Conservation (phyloP, 1,140 invertebrate species). For the Drosophila setifemur region DNA sequence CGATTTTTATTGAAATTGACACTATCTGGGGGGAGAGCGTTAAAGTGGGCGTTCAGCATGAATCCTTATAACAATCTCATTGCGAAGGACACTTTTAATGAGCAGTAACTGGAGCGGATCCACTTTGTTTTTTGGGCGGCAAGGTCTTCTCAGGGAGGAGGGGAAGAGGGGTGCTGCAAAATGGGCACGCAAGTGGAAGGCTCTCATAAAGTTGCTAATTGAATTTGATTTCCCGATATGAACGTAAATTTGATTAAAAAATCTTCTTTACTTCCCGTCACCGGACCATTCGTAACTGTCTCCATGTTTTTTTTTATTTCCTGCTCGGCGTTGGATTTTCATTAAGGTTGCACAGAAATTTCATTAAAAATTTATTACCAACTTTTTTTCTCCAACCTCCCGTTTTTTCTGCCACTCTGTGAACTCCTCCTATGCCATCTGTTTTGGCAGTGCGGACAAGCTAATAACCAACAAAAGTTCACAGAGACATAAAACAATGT, state of each 20-base stretch:
- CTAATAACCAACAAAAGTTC: constrained; percentile 70
- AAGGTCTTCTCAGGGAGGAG: background rate
- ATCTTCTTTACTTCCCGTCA: constrained; percentile 14
- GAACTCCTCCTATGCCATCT: constrained; percentile 40
- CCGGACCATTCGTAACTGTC: constrained; percentile 8
- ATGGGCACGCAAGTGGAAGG: constrained; percentile 24
- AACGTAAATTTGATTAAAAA: constrained; percentile 68
- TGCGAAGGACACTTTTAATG: constrained; percentile 67
- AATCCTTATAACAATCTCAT: constrained; percentile 57
- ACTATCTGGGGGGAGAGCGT: constrained; percentile 37
- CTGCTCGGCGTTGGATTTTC: constrained; percentile 21
- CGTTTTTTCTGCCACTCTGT: background rate
- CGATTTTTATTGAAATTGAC: constrained; percentile 80
- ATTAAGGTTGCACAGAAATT: constrained; percentile 61
- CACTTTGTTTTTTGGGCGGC: background rate
- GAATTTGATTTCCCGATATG: constrained; percentile 76
- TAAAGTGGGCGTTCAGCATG: constrained; percentile 10
- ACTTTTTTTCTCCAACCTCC: constrained; percentile 31
- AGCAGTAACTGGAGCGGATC: constrained; percentile 49
- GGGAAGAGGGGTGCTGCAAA: background rate
- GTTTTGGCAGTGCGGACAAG: constrained; percentile 48
- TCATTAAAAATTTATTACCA: constrained; percentile 75
- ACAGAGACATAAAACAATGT: constrained; percentile 44
- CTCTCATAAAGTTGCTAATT: constrained; percentile 73
- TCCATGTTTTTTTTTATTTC: background rate